These are phyloP conservation scores for Zhengitettix transpicula DNA, from an alignment of 2,888 invertebrate species.

Conservation along the genomic window DNA sequence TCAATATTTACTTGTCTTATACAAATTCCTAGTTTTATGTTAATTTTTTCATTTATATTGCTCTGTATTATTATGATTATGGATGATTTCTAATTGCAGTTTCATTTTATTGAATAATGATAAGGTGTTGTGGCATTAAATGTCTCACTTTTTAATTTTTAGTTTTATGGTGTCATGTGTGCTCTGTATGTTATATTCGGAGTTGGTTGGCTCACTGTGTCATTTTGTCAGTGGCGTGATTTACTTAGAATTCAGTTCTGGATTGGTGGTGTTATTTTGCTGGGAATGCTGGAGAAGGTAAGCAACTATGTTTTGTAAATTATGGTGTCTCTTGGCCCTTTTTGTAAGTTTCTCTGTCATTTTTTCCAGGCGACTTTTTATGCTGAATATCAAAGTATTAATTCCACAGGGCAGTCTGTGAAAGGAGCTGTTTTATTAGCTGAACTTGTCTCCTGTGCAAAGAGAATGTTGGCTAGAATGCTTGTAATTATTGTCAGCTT, in stretches of 20 bases:
- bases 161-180: constrained; percentile 87
- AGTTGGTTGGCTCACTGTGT: constrained; percentile 64
- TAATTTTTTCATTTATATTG: too few species aligned
- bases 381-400: constrained; percentile 68
- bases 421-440: constrained; percentile 65
- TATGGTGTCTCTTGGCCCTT: background rate
- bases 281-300: constrained; percentile 66
- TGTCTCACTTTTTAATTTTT: constrained; percentile 14
- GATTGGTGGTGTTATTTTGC: constrained; percentile 81
- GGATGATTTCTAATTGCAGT: too few species aligned
- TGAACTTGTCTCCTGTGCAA: constrained; percentile 81
- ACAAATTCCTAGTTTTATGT: too few species aligned
- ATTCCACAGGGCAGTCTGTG: constrained; percentile 43
- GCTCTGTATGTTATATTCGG: constrained; percentile 71
- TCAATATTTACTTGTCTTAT: too few species aligned
- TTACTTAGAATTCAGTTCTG: constrained; percentile 85
- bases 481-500: constrained; percentile 86
- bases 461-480: constrained; percentile 81
- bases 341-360: background rate
- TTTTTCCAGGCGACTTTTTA: constrained; percentile 59
- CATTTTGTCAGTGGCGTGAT: constrained; percentile 79
- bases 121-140: too few species aligned
- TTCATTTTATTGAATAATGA: too few species aligned
- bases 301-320: background rate
- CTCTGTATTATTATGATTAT: too few species aligned